A percentile compares a stretch with the other conserved stretches of the same genome.
Conservation (phyloP, 2,113 vertebrate genomes). For the Pseudopipra pipra region DNA sequence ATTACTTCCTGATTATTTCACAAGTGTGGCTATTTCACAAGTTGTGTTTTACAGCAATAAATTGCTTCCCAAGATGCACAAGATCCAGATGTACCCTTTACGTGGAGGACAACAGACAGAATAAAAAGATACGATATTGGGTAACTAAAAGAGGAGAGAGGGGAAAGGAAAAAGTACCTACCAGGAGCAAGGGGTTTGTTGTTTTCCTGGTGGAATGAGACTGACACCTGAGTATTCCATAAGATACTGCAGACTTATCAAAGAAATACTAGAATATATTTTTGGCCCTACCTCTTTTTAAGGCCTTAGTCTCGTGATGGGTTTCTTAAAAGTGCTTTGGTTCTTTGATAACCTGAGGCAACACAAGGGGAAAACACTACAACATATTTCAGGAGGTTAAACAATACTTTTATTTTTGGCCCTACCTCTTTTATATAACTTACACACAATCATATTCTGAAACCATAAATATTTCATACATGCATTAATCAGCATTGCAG, state of each 20-base stretch:
- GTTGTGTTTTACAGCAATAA: not conserved
- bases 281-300: not conserved
- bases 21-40: not conserved
- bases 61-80: not conserved
- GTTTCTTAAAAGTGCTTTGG: not conserved
- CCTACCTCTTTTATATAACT: not conserved
- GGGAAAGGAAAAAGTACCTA: not conserved
- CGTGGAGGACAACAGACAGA: fast-evolving
- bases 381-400: not conserved
- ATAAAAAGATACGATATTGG: not conserved
- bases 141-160: fast-evolving
- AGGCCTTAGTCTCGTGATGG: not conserved
- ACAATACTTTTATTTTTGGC: not conserved
- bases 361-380: not conserved
- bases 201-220: not conserved
- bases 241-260: not conserved
- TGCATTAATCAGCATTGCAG: not conserved
- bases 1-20: not conserved
- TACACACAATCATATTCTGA: not conserved
- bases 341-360: not conserved
- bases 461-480: not conserved
- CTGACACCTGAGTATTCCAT: not conserved
- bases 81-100: not conserved
- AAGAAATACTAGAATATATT: not conserved
- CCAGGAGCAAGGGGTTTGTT: fast-evolving